Conservation (phyloP, 2,113 vertebrate genomes). For the Lethenteron camtschaticum region DNA sequence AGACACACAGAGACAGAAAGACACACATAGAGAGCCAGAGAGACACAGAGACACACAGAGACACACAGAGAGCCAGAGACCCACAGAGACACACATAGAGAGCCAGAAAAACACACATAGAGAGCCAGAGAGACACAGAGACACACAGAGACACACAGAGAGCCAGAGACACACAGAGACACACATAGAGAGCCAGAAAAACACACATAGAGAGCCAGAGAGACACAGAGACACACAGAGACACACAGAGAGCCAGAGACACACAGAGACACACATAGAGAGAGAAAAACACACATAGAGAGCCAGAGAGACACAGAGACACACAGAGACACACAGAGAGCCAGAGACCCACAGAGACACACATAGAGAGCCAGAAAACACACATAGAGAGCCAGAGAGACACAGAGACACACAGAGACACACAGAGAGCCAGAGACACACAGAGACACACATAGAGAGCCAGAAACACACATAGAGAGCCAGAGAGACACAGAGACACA, state of each 20-base stretch:
- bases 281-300: neutral
- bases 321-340: neutral
- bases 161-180: neutral
- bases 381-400: constrained; percentile 1
- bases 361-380: neutral
- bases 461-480: neutral
- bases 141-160: neutral
- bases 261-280: neutral
- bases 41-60: neutral
- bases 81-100: neutral
- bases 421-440: neutral
- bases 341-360: neutral
- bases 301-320: neutral
- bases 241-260: neutral
- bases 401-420: neutral
- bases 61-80: neutral
- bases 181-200: neutral
- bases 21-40: neutral
- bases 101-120: neutral
- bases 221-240: neutral
- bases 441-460: neutral
- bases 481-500: neutral
- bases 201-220: neutral
- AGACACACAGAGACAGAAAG: neutral
- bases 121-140: neutral